Evolutionary conservation across 2,797 vertebrate genomes (phyloP).

Genomic region (Podargus strigoides): DNA sequence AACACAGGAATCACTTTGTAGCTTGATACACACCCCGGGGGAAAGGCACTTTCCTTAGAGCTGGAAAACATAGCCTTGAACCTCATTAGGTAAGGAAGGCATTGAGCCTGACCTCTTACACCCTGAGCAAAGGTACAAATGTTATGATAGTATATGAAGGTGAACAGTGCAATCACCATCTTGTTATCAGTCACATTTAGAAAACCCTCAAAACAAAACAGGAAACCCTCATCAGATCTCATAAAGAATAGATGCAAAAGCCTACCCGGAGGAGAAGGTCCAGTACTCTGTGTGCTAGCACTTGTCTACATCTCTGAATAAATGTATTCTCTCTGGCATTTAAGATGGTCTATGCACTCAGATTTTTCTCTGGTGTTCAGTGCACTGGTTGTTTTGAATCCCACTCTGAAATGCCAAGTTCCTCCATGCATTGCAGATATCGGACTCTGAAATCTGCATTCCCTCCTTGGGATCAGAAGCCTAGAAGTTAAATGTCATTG

Average conservation of each 20-base stretch:
- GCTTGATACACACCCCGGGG: not conserved
- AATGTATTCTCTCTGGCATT: not conserved
- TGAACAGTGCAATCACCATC: not conserved
- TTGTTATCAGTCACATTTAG: not conserved
- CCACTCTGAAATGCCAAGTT: not conserved
- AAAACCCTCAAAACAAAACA: not conserved
- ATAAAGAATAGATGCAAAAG: not conserved
- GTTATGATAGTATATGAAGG: not conserved
- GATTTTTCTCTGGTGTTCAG: not conserved
- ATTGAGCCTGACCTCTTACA: not conserved
- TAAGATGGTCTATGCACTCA: not conserved
- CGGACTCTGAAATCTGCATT: not conserved
- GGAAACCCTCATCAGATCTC: not conserved
- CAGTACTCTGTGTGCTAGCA: not conserved
- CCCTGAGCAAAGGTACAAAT: not conserved
- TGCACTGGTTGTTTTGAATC: not conserved
- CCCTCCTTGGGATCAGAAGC: not conserved
- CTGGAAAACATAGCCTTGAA: not conserved
- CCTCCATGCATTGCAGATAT: not conserved
- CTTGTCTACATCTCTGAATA: not conserved
- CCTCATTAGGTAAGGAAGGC: not conserved
- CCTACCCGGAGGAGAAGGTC: not conserved
- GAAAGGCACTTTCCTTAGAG: not conserved
- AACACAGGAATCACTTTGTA: not conserved
- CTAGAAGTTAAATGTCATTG: constrained; percentile 1